phyloP scores from a whole-genome alignment of 2,113 vertebrate species.

The Motacilla alba region DNA sequence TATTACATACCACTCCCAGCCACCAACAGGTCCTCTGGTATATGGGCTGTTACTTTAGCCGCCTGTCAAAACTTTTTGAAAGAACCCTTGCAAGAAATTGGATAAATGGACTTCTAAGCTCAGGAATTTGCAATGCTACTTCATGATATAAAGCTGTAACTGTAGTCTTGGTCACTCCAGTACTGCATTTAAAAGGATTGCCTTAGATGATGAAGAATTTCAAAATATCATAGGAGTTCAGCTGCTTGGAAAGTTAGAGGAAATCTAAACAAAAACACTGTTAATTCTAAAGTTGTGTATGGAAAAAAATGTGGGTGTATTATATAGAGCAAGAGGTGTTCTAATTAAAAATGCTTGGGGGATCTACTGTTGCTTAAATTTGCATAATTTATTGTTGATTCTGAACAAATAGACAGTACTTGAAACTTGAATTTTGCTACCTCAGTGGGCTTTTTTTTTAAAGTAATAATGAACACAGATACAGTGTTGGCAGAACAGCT shows the following conservation, averaged over 20 bases:
- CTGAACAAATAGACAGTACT: neutral
- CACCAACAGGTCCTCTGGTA: fast-evolving
- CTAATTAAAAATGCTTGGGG: neutral
- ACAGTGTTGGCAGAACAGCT: neutral
- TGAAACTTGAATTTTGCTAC: neutral
- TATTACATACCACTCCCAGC: neutral
- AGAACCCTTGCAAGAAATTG: neutral
- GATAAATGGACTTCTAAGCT: neutral
- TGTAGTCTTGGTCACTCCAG: neutral
- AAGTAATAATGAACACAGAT: neutral
- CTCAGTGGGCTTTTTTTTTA: neutral
- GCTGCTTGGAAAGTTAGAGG: neutral
- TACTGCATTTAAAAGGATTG: neutral
- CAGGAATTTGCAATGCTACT: neutral
- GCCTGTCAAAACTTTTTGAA: neutral
- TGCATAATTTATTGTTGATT: neutral
- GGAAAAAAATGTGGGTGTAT: neutral
- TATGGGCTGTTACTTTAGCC: neutral
- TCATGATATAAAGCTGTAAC: neutral
- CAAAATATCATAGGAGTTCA: neutral
- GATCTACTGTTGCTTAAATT: neutral
- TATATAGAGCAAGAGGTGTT: neutral
- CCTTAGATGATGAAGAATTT: neutral
- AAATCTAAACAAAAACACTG: neutral
- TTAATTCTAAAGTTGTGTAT: neutral